Evolutionary conservation across 2,888 invertebrate genomes (phyloP).

Genomic region (Athetis lepigone): DNA sequence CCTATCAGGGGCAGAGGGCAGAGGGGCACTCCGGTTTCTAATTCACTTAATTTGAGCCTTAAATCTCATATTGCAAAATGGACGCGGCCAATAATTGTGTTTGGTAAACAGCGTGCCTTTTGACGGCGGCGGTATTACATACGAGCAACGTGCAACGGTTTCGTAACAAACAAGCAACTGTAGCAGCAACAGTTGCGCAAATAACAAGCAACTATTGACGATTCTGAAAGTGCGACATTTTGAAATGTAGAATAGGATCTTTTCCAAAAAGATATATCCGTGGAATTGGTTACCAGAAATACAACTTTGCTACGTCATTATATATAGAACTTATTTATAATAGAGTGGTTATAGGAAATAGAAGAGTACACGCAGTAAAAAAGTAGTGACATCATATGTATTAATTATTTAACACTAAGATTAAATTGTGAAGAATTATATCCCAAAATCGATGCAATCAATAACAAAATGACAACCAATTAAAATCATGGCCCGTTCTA

Average conservation of each 20-base stretch:
- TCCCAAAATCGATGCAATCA: too few relatives aligned
- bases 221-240: not conserved
- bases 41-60: slow-evolving; percentile 89
- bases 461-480: too few relatives aligned
- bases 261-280: too few relatives aligned
- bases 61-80: slow-evolving; percentile 90
- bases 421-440: too few relatives aligned
- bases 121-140: slow-evolving; percentile 36
- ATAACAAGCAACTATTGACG: not conserved
- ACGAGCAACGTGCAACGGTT: slow-evolving; percentile 14
- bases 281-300: too few relatives aligned
- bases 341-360: too few relatives aligned
- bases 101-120: slow-evolving; percentile 80
- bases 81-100: slow-evolving; percentile 87
- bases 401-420: too few relatives aligned
- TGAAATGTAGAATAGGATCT: not conserved
- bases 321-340: too few relatives aligned
- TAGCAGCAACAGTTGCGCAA: slow-evolving; percentile 18
- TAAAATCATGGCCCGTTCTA: too few relatives aligned
- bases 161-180: slow-evolving; percentile 1
- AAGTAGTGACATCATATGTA: too few relatives aligned
- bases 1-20: slow-evolving; percentile 58
- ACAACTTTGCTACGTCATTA: too few relatives aligned
- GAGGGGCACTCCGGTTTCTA: slow-evolving; percentile 79
- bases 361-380: too few relatives aligned